A percentile compares a stretch with the other conserved stretches of the same genome.
Conservation (phyloP, 2,888 invertebrate genomes). For the Ormyrus pomaceus region DNA sequence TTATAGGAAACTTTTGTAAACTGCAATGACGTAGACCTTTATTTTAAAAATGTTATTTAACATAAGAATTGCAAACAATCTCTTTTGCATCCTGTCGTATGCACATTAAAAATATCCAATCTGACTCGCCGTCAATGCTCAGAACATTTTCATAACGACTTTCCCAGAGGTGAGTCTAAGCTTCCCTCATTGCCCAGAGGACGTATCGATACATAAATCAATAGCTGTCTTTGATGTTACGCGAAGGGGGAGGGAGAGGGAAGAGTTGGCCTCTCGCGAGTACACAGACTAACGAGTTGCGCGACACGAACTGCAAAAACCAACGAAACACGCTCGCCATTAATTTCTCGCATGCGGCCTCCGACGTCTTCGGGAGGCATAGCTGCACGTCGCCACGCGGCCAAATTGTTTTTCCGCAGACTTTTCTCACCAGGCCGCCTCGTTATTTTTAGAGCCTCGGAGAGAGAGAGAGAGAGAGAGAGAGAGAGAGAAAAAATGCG, state of each 20-base stretch:
- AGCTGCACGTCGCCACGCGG: conserved; percentile 1
- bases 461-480: not conserved
- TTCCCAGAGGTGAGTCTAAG: not conserved
- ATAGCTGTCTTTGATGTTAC: conserved; percentile 7
- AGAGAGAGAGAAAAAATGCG: not conserved
- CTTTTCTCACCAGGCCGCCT: conserved; percentile 15
- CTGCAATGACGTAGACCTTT: too few species aligned
- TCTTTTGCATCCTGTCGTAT: too few species aligned
- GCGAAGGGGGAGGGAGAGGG: not conserved
- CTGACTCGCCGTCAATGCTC: too few species aligned
- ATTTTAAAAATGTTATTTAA: too few species aligned
- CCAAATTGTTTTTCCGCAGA: conserved; percentile 30
- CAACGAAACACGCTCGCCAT: conserved; percentile 55
- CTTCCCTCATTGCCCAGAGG: not conserved
- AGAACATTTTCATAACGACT: not conserved
- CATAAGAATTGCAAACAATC: too few species aligned
- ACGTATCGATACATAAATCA: conserved; percentile 48
- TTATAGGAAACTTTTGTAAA: too few species aligned
- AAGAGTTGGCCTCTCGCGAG: not conserved
- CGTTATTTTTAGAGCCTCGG: conserved; percentile 25
- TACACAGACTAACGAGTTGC: conserved; percentile 50
- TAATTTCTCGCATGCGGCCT: conserved; percentile 52
- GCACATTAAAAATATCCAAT: too few species aligned
- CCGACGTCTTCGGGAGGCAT: conserved; percentile 30
- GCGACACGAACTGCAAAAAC: conserved; percentile 51